These are phyloP conservation scores for Proisotoma minuta DNA, from an alignment of 2,888 invertebrate species.

Conservation along the genomic window DNA sequence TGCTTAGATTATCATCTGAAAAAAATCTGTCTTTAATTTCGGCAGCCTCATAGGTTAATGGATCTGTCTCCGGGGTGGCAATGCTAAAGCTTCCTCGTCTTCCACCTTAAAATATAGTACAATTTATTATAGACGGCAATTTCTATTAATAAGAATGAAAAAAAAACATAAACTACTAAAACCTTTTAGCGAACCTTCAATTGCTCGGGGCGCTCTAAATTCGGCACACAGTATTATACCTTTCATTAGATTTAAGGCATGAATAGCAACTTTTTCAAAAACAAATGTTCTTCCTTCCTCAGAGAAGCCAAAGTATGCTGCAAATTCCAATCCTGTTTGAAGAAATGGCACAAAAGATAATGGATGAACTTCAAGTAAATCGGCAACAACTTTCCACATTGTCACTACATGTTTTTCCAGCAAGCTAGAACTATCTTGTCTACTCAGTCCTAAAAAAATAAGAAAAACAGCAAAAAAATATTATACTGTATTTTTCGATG, in stretches of 20 bases:
- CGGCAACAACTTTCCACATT: constrained; percentile 50
- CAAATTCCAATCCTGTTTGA: constrained; percentile 72
- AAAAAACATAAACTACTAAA: background rate
- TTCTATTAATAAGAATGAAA: background rate
- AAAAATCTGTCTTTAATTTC: constrained; percentile 73
- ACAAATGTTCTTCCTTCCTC: constrained; percentile 67
- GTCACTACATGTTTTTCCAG: constrained; percentile 46
- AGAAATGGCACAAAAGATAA: constrained; percentile 75
- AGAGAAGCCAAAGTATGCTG: constrained; percentile 80
- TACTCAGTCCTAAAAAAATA: constrained; percentile 27
- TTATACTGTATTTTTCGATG: too few relatives aligned
- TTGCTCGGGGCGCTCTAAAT: constrained; percentile 63
- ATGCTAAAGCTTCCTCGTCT: constrained; percentile 36
- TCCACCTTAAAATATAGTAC: constrained; percentile 40
- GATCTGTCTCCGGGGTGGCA: constrained; percentile 51
- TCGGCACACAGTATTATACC: constrained; percentile 71
- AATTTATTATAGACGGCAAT: background rate
- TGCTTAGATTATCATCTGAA: constrained; percentile 66
- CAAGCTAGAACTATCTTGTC: constrained; percentile 38
- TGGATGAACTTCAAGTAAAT: constrained; percentile 72
- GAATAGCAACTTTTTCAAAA: constrained; percentile 82
- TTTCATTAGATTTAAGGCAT: constrained; percentile 84
- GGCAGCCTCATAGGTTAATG: constrained; percentile 59
- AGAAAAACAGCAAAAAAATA: too few relatives aligned
- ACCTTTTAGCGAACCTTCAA: constrained; percentile 54